Evolutionary conservation across 2,113 vertebrate genomes (phyloP).

Genomic region (Rhinolophus sinicus): DNA sequence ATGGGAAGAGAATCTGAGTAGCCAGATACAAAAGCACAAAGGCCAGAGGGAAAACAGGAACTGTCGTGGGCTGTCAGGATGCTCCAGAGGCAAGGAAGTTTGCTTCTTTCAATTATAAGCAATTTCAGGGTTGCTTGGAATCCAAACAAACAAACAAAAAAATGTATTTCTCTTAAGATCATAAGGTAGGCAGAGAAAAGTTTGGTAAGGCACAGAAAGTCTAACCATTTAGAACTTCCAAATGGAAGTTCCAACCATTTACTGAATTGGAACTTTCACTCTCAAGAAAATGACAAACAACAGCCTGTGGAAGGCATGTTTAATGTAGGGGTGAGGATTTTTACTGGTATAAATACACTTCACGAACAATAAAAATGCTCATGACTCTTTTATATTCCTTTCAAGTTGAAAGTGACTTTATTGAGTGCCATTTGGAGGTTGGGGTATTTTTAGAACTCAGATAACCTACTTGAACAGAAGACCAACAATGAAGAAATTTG

Average conservation of each 20-base stretch:
- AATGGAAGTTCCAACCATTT: no score
- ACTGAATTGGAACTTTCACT: background rate
- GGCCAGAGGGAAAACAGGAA: background rate
- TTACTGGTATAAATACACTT: background rate
- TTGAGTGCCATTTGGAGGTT: background rate
- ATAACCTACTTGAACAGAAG: background rate
- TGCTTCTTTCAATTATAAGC: background rate
- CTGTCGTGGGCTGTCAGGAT: background rate
- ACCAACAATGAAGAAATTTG: background rate
- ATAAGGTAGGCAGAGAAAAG: background rate
- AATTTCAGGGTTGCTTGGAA: background rate
- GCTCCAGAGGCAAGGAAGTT: background rate
- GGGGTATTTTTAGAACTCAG: background rate
- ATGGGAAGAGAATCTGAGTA: background rate
- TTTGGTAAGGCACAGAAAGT: background rate
- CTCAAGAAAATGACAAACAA: background rate
- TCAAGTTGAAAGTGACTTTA: constrained; percentile 19
- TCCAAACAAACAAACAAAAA: background rate
- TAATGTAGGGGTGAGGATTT: background rate
- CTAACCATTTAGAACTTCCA: background rate
- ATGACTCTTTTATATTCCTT: background rate
- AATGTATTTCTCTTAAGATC: background rate
- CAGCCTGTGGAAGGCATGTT: background rate
- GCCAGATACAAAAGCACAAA: background rate
- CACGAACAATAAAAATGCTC: constrained; percentile 19